Conservation (phyloP, 2,888 invertebrate species). For the Anoplius nigerrimus region DNA sequence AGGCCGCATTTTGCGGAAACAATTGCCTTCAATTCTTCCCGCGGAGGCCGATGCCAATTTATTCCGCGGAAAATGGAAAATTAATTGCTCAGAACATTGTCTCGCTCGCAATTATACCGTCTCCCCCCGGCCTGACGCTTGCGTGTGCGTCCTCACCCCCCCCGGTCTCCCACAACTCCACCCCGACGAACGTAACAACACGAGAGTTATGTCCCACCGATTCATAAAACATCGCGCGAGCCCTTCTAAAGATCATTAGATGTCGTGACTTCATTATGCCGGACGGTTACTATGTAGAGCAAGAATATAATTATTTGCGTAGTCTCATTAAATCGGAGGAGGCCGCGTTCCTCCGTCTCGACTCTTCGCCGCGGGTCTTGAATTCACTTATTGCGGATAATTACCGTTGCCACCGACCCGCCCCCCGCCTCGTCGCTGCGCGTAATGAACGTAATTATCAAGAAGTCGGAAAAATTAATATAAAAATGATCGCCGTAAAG, state of each 20-base stretch:
- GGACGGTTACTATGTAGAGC: conserved; percentile 7
- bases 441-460: conserved; percentile 11
- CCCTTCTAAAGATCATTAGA: conserved; percentile 28
- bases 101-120: not conserved
- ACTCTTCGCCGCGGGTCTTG: not conserved
- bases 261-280: conserved; percentile 43
- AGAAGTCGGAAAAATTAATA: conserved; percentile 14
- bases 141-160: conserved; percentile 8
- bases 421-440: not conserved
- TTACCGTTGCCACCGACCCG: no score
- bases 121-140: conserved; percentile 2
- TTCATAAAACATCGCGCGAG: conserved; percentile 19
- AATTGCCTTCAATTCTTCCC: no score
- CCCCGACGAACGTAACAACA: no score
- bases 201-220: conserved; percentile 10
- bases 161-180: no score
- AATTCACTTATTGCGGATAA: no score
- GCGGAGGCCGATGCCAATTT: conserved; percentile 3
- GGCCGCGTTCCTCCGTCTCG: not conserved
- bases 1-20: no score
- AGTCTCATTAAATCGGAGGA: conserved; percentile 34
- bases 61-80: conserved; percentile 13
- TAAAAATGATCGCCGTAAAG: not conserved
- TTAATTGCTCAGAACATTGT: no score
- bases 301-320: conserved; percentile 24